Evolutionary conservation across 2,797 vertebrate genomes (phyloP).

Genomic region (Dendrocincla tyrannina): DNA sequence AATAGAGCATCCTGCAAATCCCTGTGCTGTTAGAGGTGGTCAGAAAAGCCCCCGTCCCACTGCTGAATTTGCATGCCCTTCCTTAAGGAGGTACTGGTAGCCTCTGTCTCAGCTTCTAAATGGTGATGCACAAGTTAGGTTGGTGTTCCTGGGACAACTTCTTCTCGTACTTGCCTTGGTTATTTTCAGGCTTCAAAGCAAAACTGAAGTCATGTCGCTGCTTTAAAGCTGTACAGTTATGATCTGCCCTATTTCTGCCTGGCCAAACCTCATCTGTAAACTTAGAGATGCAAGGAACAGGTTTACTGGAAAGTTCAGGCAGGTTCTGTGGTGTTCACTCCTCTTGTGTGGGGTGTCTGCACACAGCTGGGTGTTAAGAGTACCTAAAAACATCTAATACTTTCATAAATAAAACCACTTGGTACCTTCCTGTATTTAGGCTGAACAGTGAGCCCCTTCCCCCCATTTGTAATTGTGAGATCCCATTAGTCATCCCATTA

Average conservation of each 20-base stretch:
- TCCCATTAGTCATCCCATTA: constrained; percentile 3
- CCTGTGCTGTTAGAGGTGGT: background rate
- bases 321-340: background rate
- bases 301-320: background rate
- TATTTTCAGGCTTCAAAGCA: constrained; percentile 17
- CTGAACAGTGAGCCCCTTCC: background rate
- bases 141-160: background rate
- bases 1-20: background rate
- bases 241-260: background rate
- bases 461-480: background rate
- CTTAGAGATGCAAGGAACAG: background rate
- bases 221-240: background rate
- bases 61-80: background rate
- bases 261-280: background rate
- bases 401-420: background rate
- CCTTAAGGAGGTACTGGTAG: background rate
- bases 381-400: background rate
- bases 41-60: background rate
- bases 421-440: background rate
- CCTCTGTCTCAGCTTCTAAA: background rate
- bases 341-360: background rate
- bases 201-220: background rate
- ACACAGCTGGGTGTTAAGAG: background rate
- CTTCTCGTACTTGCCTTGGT: background rate
- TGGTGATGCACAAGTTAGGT: background rate